Base-by-base conservation (phyloP, 2,888 invertebrate genomes). In the Mechanitis mazaeus region DNA sequence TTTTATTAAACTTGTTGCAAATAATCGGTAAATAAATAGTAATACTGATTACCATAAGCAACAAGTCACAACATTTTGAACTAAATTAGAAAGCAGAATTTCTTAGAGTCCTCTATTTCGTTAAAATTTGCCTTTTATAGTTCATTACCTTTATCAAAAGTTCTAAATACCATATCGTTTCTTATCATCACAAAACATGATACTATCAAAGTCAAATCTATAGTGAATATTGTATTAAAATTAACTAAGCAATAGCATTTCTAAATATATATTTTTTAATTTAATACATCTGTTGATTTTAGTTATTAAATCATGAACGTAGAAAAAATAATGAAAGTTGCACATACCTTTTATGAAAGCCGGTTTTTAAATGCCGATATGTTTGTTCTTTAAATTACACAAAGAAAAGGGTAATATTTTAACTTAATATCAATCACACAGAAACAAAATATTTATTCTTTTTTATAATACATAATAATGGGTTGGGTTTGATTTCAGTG, bases 261-360 rank as follows among this genome's bases (percentile, higher is more conserved):
- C 1, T 3, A 42, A 42, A 42, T 42, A 42, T 9, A 11, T 42
- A 0, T 9, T 3, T 42, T 42, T 42, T 11, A 42, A 42, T 42
- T 3, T 9, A 42, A 42, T 42, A 42, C 35, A 9, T 42, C 42
- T 42, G 42, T 42, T 9, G 3, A 42, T 3, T 42, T 42, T 11
- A 42, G 9, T 42, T 7, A 9, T 9, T 42, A 7, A 9, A 9
- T 7, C 42, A 9, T 42, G 42, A 9, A 42, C 9, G 9, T 42
- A 50, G 31, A 50, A 50, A 50, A 31, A 50, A 7, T 31, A 9
- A 50, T 31, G 50, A 50, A 50, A 50, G 50, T 50, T 28, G 28
- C 50, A 54, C 47, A 55, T 50, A 61, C 57, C 58, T 58, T 55
- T 57, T 31, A 47, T 35, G 61, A 61, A 61, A 61, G 61, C 61